These are phyloP conservation scores for Rousettus leschenaultii DNA, from an alignment of 2,113 vertebrate genomes.

Conservation along the genomic window DNA sequence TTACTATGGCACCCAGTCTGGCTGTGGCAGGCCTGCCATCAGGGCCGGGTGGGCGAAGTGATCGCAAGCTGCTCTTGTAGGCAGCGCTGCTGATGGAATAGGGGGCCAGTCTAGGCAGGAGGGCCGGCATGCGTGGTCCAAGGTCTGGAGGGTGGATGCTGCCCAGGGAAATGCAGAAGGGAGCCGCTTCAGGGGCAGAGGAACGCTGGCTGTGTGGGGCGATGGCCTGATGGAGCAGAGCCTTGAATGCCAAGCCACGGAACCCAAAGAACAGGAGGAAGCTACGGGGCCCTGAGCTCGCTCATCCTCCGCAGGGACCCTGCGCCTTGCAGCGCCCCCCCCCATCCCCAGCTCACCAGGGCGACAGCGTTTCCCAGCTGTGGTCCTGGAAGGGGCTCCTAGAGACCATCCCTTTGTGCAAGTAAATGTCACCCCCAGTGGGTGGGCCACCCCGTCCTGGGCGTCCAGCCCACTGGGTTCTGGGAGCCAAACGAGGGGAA, in stretches of 20 bases:
- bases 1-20: accelerated
- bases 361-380: not conserved
- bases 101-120: not conserved
- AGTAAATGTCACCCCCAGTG: conserved; percentile 35
- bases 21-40: not conserved
- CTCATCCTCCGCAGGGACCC: not conserved
- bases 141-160: not conserved
- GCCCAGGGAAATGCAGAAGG: not conserved
- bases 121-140: not conserved
- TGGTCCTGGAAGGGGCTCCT: not conserved
- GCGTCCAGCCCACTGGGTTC: not conserved
- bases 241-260: not conserved
- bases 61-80: not conserved
- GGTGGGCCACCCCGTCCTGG: not conserved
- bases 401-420: conserved; percentile 35
- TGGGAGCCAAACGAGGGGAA: not conserved
- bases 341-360: not conserved
- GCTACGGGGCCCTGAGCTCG: not conserved
- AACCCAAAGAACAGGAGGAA: not conserved
- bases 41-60: not conserved
- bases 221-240: not conserved
- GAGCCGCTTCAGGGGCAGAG: not conserved
- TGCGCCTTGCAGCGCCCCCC: not conserved
- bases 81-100: not conserved
- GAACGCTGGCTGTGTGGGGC: not conserved